Conservation (phyloP, 2,888 invertebrate genomes). For the Emmelina monodactyla region DNA sequence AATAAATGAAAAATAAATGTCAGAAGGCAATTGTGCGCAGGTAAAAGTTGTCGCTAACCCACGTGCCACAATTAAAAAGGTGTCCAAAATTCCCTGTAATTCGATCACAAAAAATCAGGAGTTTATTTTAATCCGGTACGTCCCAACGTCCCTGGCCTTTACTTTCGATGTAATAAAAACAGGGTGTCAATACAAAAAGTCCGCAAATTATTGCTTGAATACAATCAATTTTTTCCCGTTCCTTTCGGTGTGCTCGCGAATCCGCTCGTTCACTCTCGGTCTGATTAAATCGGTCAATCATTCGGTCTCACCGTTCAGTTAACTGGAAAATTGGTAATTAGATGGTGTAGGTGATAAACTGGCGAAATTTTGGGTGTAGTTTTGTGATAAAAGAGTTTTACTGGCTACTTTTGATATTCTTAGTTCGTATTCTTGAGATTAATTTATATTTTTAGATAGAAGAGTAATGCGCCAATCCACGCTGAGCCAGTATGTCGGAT, state of each 20-base stretch:
- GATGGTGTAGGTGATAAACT: constrained; percentile 49
- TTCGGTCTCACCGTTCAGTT: constrained; percentile 54
- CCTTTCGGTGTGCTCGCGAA: constrained; percentile 20
- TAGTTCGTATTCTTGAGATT: no score
- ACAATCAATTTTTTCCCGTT: constrained; percentile 52
- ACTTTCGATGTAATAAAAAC: constrained; percentile 26
- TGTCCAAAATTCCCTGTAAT: constrained; percentile 14
- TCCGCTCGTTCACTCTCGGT: constrained; percentile 38
- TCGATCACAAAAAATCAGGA: constrained; percentile 17
- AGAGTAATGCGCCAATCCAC: no score
- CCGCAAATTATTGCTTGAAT: constrained; percentile 53
- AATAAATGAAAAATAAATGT: no score
- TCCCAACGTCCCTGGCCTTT: constrained; percentile 12
- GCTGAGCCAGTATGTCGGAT: no score
- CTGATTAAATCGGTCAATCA: constrained; percentile 60
- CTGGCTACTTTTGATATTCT: no score
- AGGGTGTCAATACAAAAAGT: constrained; percentile 47
- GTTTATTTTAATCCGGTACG: constrained; percentile 33
- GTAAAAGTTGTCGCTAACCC: no score
- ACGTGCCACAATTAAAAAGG: constrained; percentile 3
- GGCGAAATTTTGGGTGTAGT: constrained; percentile 23
- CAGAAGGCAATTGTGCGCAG: no score
- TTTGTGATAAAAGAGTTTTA: constrained; percentile 18
- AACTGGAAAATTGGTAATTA: constrained; percentile 63
- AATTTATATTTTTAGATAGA: no score